These are phyloP conservation scores for Pyrgilauda ruficollis DNA, from an alignment of 2,113 vertebrate species.

Conservation along the genomic window DNA sequence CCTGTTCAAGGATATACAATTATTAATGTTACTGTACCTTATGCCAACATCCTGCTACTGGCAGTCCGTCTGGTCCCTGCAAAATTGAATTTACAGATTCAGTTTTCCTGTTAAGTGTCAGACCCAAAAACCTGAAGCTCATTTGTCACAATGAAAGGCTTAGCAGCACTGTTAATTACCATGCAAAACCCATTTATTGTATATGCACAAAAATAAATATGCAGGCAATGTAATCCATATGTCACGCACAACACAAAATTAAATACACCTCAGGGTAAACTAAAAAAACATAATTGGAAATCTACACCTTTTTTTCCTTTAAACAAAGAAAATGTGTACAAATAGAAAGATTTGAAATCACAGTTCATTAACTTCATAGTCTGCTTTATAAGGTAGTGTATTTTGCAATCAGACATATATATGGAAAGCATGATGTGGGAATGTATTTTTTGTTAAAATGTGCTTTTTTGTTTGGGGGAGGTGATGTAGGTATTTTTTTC, in stretches of 20 bases:
- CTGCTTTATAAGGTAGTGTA: not conserved
- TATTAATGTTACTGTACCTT: constrained; percentile 76
- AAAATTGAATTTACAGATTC: constrained; percentile 20
- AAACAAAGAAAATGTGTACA: not conserved
- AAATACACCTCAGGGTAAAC: not conserved
- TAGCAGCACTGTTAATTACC: not conserved
- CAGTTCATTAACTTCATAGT: not conserved
- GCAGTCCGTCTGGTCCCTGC: constrained; percentile 91
- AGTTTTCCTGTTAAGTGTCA: no score
- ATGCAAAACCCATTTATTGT: not conserved
- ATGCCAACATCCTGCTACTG: constrained; percentile 95
- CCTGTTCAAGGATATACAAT: not conserved
- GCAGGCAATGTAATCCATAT: not conserved
- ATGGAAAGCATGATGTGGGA: not conserved
- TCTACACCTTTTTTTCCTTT: not conserved
- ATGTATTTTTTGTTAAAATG: not conserved
- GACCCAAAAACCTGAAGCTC: not conserved
- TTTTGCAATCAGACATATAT: not conserved
- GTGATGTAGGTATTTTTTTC: not conserved
- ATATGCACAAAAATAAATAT: not conserved
- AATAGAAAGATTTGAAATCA: not conserved
- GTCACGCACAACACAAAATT: not conserved
- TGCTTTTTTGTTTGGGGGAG: not conserved
- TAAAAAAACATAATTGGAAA: not conserved
- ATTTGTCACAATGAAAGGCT: not conserved